These are phyloP conservation scores for Lagenorhynchus albirostris DNA, from an alignment of 2,113 vertebrate genomes.

Conservation along the genomic window DNA sequence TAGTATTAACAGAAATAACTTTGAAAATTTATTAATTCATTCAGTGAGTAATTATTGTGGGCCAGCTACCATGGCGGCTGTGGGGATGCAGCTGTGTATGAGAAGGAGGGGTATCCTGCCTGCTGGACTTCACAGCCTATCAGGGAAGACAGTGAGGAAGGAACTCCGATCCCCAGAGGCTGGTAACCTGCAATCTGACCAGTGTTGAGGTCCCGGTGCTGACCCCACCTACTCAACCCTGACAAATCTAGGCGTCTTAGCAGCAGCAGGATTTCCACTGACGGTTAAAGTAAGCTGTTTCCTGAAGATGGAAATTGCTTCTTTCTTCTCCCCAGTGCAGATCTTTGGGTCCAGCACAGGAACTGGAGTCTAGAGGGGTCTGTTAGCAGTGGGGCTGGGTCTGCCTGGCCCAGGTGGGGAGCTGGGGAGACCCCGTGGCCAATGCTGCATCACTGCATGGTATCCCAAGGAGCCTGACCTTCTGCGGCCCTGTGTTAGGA, in stretches of 20 bases:
- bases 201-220: neutral
- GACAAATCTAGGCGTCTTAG: neutral
- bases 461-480: neutral
- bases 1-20: neutral
- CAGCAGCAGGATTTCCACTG: neutral
- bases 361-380: neutral
- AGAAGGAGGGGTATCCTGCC: neutral
- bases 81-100: neutral
- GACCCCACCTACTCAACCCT: neutral
- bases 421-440: neutral
- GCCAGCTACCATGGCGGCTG: neutral
- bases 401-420: neutral
- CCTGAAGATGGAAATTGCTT: neutral
- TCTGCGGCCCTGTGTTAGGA: neutral
- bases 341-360: neutral
- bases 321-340: neutral
- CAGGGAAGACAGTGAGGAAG: neutral
- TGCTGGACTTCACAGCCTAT: neutral
- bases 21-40: neutral
- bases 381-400: neutral
- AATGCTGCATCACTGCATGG: no score
- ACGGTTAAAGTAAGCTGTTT: neutral
- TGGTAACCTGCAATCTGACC: rapidly evolving
- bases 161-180: neutral
- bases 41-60: neutral